Conservation (phyloP, 1,140 invertebrate genomes). For the Copidosoma floridanum region DNA sequence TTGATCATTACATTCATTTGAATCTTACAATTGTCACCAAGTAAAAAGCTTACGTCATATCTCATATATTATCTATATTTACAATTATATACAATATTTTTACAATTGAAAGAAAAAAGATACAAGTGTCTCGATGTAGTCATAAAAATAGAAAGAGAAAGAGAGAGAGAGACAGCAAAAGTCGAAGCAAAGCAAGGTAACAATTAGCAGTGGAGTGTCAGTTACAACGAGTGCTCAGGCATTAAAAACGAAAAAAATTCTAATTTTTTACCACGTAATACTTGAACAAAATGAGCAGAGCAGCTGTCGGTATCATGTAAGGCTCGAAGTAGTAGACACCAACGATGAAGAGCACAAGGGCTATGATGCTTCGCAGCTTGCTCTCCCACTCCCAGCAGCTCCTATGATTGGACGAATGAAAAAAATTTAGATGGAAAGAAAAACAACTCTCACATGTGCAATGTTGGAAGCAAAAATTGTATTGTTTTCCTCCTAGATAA, state of each 20-base stretch:
- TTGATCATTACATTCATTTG: too few species aligned
- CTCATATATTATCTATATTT: too few species aligned
- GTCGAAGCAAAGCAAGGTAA: neutral
- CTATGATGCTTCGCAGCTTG: slow-evolving; percentile 80
- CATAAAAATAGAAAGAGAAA: too few species aligned
- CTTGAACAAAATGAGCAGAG: slow-evolving; percentile 77
- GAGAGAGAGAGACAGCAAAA: slow-evolving; percentile 8
- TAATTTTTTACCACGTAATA: slow-evolving; percentile 66
- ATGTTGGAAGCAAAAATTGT: too few species aligned
- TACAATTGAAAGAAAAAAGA: too few species aligned
- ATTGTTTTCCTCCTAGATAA: too few species aligned
- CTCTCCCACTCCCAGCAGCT: slow-evolving; percentile 98
- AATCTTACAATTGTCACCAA: too few species aligned
- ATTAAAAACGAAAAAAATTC: slow-evolving; percentile 2
- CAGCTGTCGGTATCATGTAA: slow-evolving; percentile 79
- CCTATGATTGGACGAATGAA: slow-evolving; percentile 53
- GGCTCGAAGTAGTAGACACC: slow-evolving; percentile 83
- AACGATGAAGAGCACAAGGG: slow-evolving; percentile 80
- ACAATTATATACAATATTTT: too few species aligned
- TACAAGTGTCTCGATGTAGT: too few species aligned
- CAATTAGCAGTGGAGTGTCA: too few species aligned
- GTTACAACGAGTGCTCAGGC: slow-evolving; percentile 20
- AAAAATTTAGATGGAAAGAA: slow-evolving; percentile 9
- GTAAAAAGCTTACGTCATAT: too few species aligned
- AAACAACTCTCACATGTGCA: too few species aligned